Evolutionary conservation across 1,140 invertebrate genomes (phyloP).

Genomic region (Lerema accius): DNA sequence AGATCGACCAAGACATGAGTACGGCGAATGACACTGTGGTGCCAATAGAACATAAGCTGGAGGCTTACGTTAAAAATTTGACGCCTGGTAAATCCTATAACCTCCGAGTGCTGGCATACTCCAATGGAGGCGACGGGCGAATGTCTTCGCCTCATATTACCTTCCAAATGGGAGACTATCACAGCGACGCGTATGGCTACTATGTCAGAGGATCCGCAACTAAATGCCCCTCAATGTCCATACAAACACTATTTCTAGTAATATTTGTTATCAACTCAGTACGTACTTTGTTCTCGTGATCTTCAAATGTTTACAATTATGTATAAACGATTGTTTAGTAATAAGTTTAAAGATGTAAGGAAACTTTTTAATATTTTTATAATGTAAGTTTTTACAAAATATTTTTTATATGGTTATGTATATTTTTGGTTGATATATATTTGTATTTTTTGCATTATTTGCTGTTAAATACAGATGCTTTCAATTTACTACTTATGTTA

Average conservation of each 20-base stretch:
- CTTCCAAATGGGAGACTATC: conserved; percentile 92
- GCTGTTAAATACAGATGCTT: background rate
- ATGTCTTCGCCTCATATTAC: conserved; percentile 96
- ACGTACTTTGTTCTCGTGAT: conserved; percentile 20
- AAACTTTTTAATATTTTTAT: conserved; percentile 29
- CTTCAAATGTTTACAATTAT: conserved; percentile 18
- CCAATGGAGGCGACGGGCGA: conserved; percentile 96
- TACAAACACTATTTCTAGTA: conserved; percentile 25
- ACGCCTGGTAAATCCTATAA: conserved; percentile 94
- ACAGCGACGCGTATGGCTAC: conserved; percentile 71
- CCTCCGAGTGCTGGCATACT: conserved; percentile 95
- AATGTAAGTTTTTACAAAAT: conserved; percentile 28
- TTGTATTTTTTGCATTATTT: conserved; percentile 15
- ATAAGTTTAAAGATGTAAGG: conserved; percentile 12
- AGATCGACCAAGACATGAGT: conserved; percentile 95
- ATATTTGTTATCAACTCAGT: conserved; percentile 25
- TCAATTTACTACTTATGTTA: conserved; percentile 10
- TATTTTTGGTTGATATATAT: conserved; percentile 34
- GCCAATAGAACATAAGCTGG: conserved; percentile 88
- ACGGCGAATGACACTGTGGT: conserved; percentile 94
- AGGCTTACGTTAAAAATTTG: conserved; percentile 90
- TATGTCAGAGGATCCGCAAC: conserved; percentile 56
- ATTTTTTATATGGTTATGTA: conserved; percentile 35
- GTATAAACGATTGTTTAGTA: conserved; percentile 9
- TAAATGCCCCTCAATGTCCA: conserved; percentile 11